Evolutionary conservation across 2,113 vertebrate species (phyloP).

Genomic region (Dinomys branickii): DNA sequence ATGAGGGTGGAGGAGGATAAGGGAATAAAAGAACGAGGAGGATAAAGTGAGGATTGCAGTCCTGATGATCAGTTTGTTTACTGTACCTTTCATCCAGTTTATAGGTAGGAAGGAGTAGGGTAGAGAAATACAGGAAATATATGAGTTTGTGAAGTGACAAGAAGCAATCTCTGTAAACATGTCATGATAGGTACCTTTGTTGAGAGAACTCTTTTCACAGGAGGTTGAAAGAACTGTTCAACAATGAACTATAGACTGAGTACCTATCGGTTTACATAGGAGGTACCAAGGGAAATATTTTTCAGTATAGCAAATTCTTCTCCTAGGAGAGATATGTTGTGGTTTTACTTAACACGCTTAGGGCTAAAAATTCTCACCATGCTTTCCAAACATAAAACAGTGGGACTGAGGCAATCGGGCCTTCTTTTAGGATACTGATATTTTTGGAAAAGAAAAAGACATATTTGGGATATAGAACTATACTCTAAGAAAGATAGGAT

Average conservation of each 20-base stretch:
- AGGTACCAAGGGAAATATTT: not conserved
- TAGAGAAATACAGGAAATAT: not conserved
- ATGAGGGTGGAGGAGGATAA: not conserved
- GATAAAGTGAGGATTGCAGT: too few relatives aligned
- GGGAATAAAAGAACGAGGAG: not conserved
- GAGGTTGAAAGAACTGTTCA: not conserved
- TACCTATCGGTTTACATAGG: not conserved
- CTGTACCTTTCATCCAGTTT: not conserved
- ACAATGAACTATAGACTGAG: not conserved
- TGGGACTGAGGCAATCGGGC: not conserved
- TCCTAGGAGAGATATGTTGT: conserved; percentile 50
- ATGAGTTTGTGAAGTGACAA: not conserved
- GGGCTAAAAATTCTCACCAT: conserved; percentile 15
- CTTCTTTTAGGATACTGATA: not conserved
- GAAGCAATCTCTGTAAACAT: not conserved
- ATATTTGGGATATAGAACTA: not conserved
- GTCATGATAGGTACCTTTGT: not conserved
- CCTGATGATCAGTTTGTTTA: too few relatives aligned
- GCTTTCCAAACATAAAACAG: conserved; percentile 50
- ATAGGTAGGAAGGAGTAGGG: not conserved
- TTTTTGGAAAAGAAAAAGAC: conserved; percentile 55
- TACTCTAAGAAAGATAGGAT: not conserved
- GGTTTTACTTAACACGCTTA: conserved; percentile 54
- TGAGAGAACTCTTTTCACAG: not conserved
- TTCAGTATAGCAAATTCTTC: conserved; percentile 20